phyloP scores from a whole-genome alignment of 2,888 invertebrate genomes.

The Metacarcinus magister region DNA sequence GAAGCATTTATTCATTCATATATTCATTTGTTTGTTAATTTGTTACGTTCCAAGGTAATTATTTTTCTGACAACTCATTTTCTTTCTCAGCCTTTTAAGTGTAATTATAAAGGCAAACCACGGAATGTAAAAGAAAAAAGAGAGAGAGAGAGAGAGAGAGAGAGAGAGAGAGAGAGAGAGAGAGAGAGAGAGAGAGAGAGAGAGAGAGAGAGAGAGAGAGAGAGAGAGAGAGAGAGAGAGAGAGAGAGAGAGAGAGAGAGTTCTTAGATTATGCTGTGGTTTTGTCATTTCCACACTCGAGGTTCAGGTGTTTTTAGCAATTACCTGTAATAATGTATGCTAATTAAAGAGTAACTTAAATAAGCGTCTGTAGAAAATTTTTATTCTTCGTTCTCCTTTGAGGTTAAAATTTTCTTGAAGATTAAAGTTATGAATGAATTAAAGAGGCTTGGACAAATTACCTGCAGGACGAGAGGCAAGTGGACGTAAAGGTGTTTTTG shows the following conservation, averaged over 20 bases:
- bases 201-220: too few relatives aligned
- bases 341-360: neutral
- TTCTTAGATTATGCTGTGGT: neutral
- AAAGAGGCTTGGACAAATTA: neutral
- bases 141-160: too few relatives aligned
- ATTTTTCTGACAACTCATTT: neutral
- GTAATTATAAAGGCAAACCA: neutral
- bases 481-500: neutral
- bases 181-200: too few relatives aligned
- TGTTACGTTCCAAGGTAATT: neutral
- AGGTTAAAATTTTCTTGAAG: neutral
- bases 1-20: too few relatives aligned
- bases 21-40: neutral
- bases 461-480: neutral
- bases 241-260: too few relatives aligned
- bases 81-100: neutral
- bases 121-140: too few relatives aligned
- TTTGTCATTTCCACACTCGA: neutral
- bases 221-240: too few relatives aligned
- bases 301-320: neutral
- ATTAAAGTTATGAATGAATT: neutral
- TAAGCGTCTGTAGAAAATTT: neutral
- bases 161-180: too few relatives aligned
- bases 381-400: too few relatives aligned
- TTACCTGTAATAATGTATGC: neutral